Percentiles rank a stretch among this genome's conserved stretches.
These are phyloP conservation scores for Megalops atlanticus DNA, from an alignment of 2,113 vertebrate genomes.

Conservation along the genomic window DNA sequence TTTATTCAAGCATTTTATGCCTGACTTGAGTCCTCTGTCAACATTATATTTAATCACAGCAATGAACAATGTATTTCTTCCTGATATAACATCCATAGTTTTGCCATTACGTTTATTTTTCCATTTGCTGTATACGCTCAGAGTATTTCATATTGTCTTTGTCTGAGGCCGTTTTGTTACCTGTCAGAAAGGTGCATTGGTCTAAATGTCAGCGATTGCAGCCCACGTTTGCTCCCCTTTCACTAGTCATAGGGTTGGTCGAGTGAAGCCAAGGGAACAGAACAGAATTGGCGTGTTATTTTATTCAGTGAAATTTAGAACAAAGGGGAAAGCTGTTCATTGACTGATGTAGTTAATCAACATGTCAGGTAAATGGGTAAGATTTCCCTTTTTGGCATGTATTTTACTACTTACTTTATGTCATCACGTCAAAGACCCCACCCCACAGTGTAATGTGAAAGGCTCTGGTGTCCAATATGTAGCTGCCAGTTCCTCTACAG, in stretches of 20 bases:
- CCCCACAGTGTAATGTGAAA: neutral
- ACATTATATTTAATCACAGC: neutral
- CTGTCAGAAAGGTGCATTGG: neutral
- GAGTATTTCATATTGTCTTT: neutral
- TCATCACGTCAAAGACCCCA: neutral
- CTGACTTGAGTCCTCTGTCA: neutral
- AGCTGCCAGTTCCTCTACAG: too few relatives aligned
- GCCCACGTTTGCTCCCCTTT: neutral
- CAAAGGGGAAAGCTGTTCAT: constrained; percentile 64
- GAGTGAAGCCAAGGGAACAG: neutral
- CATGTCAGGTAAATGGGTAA: constrained; percentile 49
- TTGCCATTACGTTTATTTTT: neutral
- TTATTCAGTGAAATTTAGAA: neutral
- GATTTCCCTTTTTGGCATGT: constrained; percentile 32
- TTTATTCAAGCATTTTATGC: neutral
- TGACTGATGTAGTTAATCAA: constrained; percentile 44
- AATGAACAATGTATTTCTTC: too few relatives aligned
- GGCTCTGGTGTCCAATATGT: too few relatives aligned
- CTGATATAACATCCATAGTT: too few relatives aligned
- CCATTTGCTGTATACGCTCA: neutral
- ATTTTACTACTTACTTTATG: neutral
- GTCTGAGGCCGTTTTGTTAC: neutral
- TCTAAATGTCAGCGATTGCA: neutral
- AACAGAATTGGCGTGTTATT: neutral
- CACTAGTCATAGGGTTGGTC: neutral